Percentiles rank a stretch among this genome's conserved stretches.
phyloP scores from a whole-genome alignment of 2,113 vertebrate species.

The Acanthisitta chloris region DNA sequence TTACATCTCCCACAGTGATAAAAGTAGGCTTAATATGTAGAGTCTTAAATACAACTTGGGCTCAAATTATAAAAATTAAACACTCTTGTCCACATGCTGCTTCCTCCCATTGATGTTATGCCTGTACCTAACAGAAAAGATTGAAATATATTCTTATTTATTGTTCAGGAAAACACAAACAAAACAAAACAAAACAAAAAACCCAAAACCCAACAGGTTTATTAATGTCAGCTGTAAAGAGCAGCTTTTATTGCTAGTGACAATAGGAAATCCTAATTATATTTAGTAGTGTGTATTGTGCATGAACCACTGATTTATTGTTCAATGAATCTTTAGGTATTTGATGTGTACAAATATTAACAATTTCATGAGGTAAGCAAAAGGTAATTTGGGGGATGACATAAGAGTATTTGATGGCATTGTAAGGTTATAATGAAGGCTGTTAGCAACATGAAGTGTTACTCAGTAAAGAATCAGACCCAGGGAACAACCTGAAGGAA shows the following conservation, averaged over 20 bases:
- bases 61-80: not conserved
- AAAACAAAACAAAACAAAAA: not conserved
- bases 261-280: not conserved
- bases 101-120: not conserved
- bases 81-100: not conserved
- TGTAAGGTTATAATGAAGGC: not conserved
- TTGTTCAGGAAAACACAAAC: not conserved
- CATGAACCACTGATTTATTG: not conserved
- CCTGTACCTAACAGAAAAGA: not conserved
- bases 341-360: not conserved
- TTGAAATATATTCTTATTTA: not conserved
- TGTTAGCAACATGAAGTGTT: not conserved
- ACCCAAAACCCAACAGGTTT: not conserved
- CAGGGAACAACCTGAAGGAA: not conserved
- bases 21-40: not conserved
- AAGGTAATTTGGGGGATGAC: not conserved
- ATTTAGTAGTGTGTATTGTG: not conserved
- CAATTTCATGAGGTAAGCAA: not conserved
- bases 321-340: not conserved
- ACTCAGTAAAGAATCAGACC: not conserved
- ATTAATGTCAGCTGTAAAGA: not conserved
- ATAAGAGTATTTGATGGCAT: not conserved
- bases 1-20: not conserved
- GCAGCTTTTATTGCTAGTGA: not conserved
- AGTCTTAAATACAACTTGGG: not conserved